Base-by-base conservation (phyloP, 2,113 vertebrate genomes). In the Xiphophorus couchianus region DNA sequence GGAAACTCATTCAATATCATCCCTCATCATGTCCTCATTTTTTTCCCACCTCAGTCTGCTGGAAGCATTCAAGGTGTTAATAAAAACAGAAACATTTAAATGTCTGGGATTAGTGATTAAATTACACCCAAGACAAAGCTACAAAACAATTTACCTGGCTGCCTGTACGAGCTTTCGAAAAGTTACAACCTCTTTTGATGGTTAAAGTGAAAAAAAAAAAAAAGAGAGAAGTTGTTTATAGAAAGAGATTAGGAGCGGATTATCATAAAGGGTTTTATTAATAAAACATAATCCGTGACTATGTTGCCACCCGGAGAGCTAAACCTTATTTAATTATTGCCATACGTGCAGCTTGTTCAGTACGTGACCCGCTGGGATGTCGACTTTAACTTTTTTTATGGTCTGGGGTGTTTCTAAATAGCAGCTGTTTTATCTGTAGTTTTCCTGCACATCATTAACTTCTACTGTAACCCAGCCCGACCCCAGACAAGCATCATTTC, bases 401-500 rank as follows among this genome's bases (percentile, higher is more conserved):
- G 75, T 84, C 80, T 74, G 62, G 77, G 80, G 84, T 85, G 82
- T 84, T 90, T 87, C 80, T 86, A 82, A 86, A 84, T 86, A 77
- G 77, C 70, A 84, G 61, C 79, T 54, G 78, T 80, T 83, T 88
- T 90, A 90, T 85, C 84, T 86, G 82, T 65, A 84, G 82, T 77
- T 86, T 86, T 86, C 82, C 85, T 87, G 85, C 78, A 74, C 79
- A 73, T 89, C 84, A 83, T 90, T 90, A 89, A 90, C 82, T 77
- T 80, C 72, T 13, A 76, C 72, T 69, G 69, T 69, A 72, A 83
- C 64, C 31, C 62, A 37, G 80, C 82, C 84, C 82, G 73, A 84
- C 75, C 84, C 77, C 60, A 91, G 81, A 88, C 83, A 84, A 69
- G 84, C 75, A 83, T 87, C 80, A 90, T 90, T 92, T 90, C 86